Conservation (phyloP, 2,888 invertebrate genomes). For the Marasmarcha lunaedactyla region DNA sequence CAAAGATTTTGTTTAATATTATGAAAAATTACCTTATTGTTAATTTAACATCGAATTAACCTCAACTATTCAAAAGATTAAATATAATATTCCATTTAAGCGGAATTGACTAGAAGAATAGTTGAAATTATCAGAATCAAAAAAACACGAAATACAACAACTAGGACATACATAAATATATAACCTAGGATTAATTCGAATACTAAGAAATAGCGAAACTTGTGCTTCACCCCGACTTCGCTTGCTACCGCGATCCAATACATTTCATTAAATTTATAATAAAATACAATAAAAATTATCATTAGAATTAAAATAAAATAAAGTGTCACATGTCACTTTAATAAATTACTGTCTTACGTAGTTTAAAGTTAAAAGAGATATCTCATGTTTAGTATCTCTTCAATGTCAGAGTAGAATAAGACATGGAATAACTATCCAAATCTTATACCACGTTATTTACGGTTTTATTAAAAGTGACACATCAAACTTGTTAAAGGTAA, state of each 20-base stretch:
- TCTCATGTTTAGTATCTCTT: too few species aligned
- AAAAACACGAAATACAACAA: conserved; percentile 62
- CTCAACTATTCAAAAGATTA: conserved; percentile 35
- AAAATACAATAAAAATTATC: conserved; percentile 21
- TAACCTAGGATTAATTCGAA: conserved; percentile 44
- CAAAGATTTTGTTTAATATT: conserved; percentile 26
- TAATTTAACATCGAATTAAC: conserved; percentile 36
- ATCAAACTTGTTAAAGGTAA: conserved; percentile 28
- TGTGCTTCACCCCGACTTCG: conserved; percentile 42
- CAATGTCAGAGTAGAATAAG: too few species aligned
- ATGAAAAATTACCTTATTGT: conserved; percentile 39
- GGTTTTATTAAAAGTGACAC: conserved; percentile 19
- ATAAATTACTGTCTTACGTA: too few species aligned
- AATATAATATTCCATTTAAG: conserved; percentile 24
- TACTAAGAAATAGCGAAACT: conserved; percentile 42
- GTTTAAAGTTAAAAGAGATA: too few species aligned
- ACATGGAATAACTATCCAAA: too few species aligned
- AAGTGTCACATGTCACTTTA: conserved; percentile 11
- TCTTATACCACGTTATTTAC: too few species aligned
- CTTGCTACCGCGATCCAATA: conserved; percentile 25
- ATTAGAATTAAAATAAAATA: not conserved
- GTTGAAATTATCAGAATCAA: conserved; percentile 39
- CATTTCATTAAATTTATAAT: conserved; percentile 27
- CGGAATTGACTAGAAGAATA: conserved; percentile 39
- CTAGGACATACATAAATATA: conserved; percentile 20